Percentiles rank a stretch among this genome's conserved stretches.
Conservation (phyloP, 2,113 vertebrate genomes). For the Casuarius casuarius region DNA sequence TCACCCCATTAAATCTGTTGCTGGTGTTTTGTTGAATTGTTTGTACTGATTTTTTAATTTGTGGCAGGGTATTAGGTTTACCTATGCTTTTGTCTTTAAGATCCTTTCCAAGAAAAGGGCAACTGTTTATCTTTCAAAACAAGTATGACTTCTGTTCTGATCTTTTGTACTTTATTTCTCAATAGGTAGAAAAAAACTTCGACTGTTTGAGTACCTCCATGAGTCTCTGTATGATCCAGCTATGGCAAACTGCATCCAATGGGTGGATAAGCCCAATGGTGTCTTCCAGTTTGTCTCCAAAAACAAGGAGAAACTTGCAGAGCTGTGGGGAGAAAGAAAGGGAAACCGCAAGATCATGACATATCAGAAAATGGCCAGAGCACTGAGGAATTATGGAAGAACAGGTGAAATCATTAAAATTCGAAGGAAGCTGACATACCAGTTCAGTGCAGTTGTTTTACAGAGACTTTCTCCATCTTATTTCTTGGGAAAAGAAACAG, state of each 20-base stretch:
- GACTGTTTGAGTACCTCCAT: slow-evolving; percentile 92
- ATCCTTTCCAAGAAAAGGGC: neutral
- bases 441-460: slow-evolving; percentile 90
- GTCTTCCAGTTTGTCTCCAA: slow-evolving; percentile 97
- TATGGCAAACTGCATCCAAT: slow-evolving; percentile 94
- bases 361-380: slow-evolving; percentile 98
- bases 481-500: slow-evolving; percentile 73
- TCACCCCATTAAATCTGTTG: neutral
- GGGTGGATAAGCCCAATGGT: slow-evolving; percentile 89
- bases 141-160: neutral
- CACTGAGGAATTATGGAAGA: slow-evolving; percentile 94
- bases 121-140: neutral
- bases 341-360: slow-evolving; percentile 98
- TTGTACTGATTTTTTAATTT: neutral
- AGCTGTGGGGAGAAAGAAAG: slow-evolving; percentile 95
- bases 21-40: neutral
- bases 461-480: slow-evolving; percentile 82
- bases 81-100: neutral
- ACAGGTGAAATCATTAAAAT: slow-evolving; percentile 95
- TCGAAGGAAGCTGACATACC: slow-evolving; percentile 94
- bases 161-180: neutral
- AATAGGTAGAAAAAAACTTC: slow-evolving; percentile 90
- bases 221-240: slow-evolving; percentile 88
- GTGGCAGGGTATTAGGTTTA: neutral
- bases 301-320: slow-evolving; percentile 95